phyloP scores from a whole-genome alignment of 2,888 invertebrate species.

The Timema podura region DNA sequence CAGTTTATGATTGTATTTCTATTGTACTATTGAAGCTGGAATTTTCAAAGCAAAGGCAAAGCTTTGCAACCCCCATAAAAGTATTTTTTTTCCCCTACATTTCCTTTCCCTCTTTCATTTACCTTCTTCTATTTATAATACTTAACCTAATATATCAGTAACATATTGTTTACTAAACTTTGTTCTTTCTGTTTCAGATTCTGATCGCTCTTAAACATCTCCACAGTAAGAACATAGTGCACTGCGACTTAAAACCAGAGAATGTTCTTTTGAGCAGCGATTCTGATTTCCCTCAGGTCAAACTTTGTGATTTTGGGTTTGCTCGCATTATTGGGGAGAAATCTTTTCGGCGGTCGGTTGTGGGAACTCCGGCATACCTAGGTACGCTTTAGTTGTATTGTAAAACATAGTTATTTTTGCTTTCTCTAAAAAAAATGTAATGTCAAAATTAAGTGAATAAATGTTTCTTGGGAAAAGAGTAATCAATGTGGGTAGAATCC shows the following conservation, averaged over 20 bases:
- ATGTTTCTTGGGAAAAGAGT: too few species aligned
- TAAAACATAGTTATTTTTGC: background rate
- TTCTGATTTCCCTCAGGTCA: slow-evolving; percentile 95
- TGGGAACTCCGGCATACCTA: slow-evolving; percentile 97
- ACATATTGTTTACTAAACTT: too few species aligned
- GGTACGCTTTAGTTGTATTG: slow-evolving; percentile 50
- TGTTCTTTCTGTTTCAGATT: slow-evolving; percentile 59
- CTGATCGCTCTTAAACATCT: slow-evolving; percentile 93
- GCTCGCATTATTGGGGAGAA: slow-evolving; percentile 99
- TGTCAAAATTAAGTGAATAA: too few species aligned
- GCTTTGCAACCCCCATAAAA: background rate
- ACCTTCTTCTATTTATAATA: too few species aligned
- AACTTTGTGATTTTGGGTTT: slow-evolving; percentile 98
- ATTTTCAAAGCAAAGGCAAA: too few species aligned
- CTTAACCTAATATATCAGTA: too few species aligned
- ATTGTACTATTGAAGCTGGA: too few species aligned
- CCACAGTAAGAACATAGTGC: slow-evolving; percentile 97
- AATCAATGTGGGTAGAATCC: too few species aligned
- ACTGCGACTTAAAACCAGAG: slow-evolving; percentile 97
- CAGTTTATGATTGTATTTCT: too few species aligned
- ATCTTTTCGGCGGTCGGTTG: slow-evolving; percentile 94
- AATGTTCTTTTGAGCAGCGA: slow-evolving; percentile 95
- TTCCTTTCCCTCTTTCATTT: too few species aligned
- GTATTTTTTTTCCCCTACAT: too few species aligned
- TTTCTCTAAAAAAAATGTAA: too few species aligned